phyloP scores from a whole-genome alignment of 2,888 invertebrate species.

The Charanyca ferruginea region DNA sequence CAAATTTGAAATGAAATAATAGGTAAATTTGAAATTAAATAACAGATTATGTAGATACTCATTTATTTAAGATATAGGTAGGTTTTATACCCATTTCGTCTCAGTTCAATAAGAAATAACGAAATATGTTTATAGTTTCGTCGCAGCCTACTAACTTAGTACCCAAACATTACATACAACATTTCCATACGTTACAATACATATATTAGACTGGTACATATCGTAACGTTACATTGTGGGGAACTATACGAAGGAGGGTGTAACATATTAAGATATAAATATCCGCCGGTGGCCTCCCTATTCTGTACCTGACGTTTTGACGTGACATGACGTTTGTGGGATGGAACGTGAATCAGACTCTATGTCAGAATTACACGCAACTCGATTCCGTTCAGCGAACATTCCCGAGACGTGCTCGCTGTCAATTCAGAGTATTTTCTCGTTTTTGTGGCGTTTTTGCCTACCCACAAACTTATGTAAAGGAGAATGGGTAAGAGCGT shows the following conservation, averaged over 20 bases:
- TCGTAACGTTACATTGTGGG: background rate
- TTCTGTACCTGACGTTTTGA: conserved; percentile 76
- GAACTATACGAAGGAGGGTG: conserved; percentile 17
- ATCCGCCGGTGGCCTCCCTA: conserved; percentile 47
- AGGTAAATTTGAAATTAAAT: background rate
- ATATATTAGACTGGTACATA: background rate
- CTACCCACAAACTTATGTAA: background rate
- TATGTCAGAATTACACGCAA: conserved; percentile 80
- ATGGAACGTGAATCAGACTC: conserved; percentile 72
- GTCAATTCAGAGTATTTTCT: conserved; percentile 51
- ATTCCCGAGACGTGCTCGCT: conserved; percentile 51
- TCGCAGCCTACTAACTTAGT: background rate
- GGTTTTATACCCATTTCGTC: no score
- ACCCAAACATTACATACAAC: background rate
- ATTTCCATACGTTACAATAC: background rate
- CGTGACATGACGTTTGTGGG: conserved; percentile 77
- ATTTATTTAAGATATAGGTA: no score
- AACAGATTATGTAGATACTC: background rate
- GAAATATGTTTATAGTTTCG: background rate
- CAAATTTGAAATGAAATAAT: no score
- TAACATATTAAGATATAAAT: conserved; percentile 54
- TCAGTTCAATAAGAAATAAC: background rate
- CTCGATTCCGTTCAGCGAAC: conserved; percentile 68
- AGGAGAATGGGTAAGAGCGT: no score
- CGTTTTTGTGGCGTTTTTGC: conserved; percentile 11